Base-by-base conservation (phyloP, 1,140 invertebrate genomes). In the Phocides pigmalion region DNA sequence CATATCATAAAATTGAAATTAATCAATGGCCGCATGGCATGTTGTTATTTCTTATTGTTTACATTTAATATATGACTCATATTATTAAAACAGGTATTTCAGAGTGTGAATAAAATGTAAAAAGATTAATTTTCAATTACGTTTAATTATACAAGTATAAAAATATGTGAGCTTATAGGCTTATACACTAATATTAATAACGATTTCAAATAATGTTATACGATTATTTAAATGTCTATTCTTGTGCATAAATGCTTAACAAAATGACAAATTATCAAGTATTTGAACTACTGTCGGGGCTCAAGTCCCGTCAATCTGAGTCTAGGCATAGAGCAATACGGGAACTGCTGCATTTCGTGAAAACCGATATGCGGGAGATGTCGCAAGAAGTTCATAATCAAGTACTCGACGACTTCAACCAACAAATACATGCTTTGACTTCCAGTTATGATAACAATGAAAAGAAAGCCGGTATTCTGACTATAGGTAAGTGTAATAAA, bases 391-490 rank as follows among this genome's bases (percentile, higher is more conserved):
- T 98, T 72, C 93, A 98, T 47, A 95, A 95, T 37, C 92, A 94
- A 15, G 98, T 99, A 77, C 95, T 99, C 80, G 98, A 99, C 83
- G 97, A 98, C 73, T 98, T 99, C 72, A 98, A 98, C 84, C 96
- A 98, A 86, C 96, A 98, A 70, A 98, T 99, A 64, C 97, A 98
- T 84, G 96, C 97, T 79, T 96, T 99, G 96, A 97, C 98, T 1
- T 97, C 97, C 1, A 96, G 96, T 66, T 94, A 95, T 14, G 98
- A 99, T 89, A 94, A 96, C 11, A 97, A 97, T 91, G 98, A 99
- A 81, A 98, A 98, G 77, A 99, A 98, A 89, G 98, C 98, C 41
- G 98, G 97, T 49, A 98, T 99, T 66, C 90, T 99, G 12, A 97
- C 97, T 9, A 99, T 99, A 84, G 96, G 97, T 97, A 89, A 92